These are phyloP conservation scores for Ammodytes marinus DNA, from an alignment of 2,113 vertebrate genomes.

Conservation along the genomic window DNA sequence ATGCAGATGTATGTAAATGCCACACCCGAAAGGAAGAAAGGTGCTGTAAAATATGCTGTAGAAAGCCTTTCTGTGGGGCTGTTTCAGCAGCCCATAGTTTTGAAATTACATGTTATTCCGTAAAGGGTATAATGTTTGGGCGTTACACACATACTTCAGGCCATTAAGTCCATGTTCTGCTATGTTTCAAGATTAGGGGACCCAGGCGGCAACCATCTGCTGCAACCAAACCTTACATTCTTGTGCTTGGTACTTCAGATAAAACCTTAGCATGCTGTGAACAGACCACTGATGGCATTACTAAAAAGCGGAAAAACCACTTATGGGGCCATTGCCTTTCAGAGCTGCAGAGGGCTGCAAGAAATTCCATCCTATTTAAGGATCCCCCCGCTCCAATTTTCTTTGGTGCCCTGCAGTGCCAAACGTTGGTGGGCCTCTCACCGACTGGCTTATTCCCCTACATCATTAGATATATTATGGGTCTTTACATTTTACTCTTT, in stretches of 20 bases:
- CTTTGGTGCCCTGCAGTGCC: conserved; percentile 19
- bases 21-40: too few species aligned
- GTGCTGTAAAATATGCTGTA: background rate
- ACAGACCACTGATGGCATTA: conserved; percentile 40
- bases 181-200: conserved; percentile 6
- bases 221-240: conserved; percentile 25
- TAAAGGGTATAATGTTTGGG: background rate
- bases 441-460: conserved; percentile 38
- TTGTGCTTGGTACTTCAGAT: conserved; percentile 37
- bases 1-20: too few species aligned
- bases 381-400: background rate
- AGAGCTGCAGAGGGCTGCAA: conserved; percentile 21
- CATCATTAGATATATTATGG: conserved; percentile 18
- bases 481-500: conserved; percentile 34
- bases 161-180: background rate
- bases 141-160: background rate
- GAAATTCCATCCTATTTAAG: conserved; percentile 34
- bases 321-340: conserved; percentile 21
- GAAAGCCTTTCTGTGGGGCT: background rate
- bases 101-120: background rate
- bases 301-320: conserved; percentile 47
- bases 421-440: conserved; percentile 37
- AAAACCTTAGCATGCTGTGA: conserved; percentile 32
- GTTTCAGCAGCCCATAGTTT: background rate
- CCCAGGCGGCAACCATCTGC: conserved; percentile 40